These are phyloP conservation scores for Pelagia noctiluca DNA, from an alignment of 30 jellyfish, hydroid and myxozoan genomes.

Conservation along the genomic window DNA sequence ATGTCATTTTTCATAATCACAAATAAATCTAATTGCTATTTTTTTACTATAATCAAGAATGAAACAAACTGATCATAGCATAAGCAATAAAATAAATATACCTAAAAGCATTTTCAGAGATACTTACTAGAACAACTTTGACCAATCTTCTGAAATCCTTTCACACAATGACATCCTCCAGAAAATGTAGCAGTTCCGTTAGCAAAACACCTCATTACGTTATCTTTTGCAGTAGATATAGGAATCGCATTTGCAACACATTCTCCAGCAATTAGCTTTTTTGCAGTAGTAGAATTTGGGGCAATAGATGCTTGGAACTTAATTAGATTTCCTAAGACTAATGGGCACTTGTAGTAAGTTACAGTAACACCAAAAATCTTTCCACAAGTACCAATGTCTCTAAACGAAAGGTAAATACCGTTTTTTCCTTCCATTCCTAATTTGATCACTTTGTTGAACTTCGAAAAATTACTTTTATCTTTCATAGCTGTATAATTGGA, in stretches of 20 bases:
- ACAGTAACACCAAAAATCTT: background rate
- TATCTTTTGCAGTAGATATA: background rate
- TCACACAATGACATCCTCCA: constrained; percentile 61
- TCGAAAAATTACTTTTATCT: background rate
- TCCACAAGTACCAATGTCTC: constrained; percentile 39
- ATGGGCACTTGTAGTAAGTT: constrained; percentile 45
- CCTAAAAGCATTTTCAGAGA: background rate
- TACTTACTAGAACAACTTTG: constrained; percentile 20
- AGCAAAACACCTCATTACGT: constrained; percentile 6
- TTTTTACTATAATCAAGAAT: no score
- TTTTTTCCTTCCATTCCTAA: constrained; percentile 8
- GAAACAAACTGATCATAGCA: no score
- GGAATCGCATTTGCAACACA: constrained; percentile 17
- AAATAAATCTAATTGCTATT: background rate
- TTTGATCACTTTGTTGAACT: background rate
- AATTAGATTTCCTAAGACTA: constrained; percentile 21
- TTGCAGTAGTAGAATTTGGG: background rate
- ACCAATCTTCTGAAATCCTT: constrained; percentile 33
- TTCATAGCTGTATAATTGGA: background rate
- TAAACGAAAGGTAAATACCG: constrained; percentile 7
- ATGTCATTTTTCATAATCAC: no score
- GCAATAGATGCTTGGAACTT: constrained; percentile 29
- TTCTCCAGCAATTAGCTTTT: background rate
- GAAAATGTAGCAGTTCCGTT: constrained; percentile 40
- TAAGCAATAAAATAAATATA: no score